These are phyloP conservation scores for Tuta absoluta DNA, from an alignment of 2,888 invertebrate genomes.

Conservation along the genomic window DNA sequence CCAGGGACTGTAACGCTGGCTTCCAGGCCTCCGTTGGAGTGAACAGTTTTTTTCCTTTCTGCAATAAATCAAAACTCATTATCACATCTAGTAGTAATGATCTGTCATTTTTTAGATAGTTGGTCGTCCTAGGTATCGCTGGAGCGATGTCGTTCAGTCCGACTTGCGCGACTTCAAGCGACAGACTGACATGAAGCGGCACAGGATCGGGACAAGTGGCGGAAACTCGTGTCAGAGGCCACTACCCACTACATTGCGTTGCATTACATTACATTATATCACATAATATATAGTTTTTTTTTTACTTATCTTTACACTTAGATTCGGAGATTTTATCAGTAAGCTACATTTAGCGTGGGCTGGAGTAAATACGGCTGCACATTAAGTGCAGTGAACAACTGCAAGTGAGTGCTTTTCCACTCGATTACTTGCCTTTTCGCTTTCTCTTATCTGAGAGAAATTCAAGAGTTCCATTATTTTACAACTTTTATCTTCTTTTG, in stretches of 20 bases:
- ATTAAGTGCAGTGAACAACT: conserved; percentile 19
- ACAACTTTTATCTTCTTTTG: neutral
- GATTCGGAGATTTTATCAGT: conserved; percentile 1
- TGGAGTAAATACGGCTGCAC: conserved; percentile 7
- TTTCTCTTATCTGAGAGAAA: conserved; percentile 1
- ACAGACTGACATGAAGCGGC: no score
- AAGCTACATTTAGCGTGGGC: neutral
- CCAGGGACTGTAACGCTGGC: conserved; percentile 45
- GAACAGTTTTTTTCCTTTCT: conserved; percentile 78
- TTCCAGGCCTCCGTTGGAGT: conserved; percentile 77
- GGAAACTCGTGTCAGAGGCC: no score
- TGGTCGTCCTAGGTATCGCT: no score
- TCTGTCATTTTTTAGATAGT: no score
- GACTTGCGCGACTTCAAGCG: no score
- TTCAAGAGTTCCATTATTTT: conserved; percentile 9
- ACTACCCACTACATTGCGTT: no score
- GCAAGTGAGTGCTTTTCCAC: conserved; percentile 20
- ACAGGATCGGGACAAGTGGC: no score
- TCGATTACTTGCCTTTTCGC: conserved; percentile 17
- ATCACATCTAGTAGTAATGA: no score
- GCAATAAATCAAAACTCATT: conserved; percentile 33
- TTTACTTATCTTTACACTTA: neutral
- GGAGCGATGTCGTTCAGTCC: no score
- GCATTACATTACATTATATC: no score
- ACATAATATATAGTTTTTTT: no score